A percentile compares a stretch with the other conserved stretches of the same genome.
Evolutionary conservation across 2,888 invertebrate genomes (phyloP).

Genomic region (Amphipyra berbera): DNA sequence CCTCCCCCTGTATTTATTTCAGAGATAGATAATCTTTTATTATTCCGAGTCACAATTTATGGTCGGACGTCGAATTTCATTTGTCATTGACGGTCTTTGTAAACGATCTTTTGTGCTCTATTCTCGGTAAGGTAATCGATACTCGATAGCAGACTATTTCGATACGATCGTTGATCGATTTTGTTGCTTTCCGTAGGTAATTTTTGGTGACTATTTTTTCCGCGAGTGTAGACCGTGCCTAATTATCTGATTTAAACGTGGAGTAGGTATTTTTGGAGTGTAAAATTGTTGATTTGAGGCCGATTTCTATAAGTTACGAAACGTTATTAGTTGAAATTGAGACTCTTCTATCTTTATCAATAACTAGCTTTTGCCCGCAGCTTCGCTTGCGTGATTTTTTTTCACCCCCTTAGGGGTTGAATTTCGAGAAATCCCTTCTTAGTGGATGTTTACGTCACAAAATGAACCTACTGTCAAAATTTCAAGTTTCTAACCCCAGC

Average conservation of each 20-base stretch:
- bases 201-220: slow-evolving; percentile 15
- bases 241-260: slow-evolving; percentile 11
- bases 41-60: slow-evolving; percentile 85
- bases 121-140: slow-evolving; percentile 53
- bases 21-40: slow-evolving; percentile 87
- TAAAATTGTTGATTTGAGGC: slow-evolving; percentile 27
- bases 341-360: too few species aligned
- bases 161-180: slow-evolving; percentile 39
- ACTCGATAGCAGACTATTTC: slow-evolving; percentile 53
- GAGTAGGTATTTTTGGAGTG: slow-evolving; percentile 4
- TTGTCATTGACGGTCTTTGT: slow-evolving; percentile 77
- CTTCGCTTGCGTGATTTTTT: too few species aligned
- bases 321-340: too few species aligned
- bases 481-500: too few species aligned
- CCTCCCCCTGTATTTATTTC: slow-evolving; percentile 85
- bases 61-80: slow-evolving; percentile 82
- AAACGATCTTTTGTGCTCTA: slow-evolving; percentile 55
- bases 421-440: too few species aligned
- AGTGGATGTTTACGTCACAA: too few species aligned
- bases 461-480: too few species aligned
- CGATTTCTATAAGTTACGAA: too few species aligned
- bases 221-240: slow-evolving; percentile 16
- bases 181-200: slow-evolving; percentile 41
- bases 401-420: too few species aligned
- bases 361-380: too few species aligned